Percentiles rank a stretch among this genome's conserved stretches.
Conservation (phyloP, 1,140 invertebrate species). For the Venturia canescens region DNA sequence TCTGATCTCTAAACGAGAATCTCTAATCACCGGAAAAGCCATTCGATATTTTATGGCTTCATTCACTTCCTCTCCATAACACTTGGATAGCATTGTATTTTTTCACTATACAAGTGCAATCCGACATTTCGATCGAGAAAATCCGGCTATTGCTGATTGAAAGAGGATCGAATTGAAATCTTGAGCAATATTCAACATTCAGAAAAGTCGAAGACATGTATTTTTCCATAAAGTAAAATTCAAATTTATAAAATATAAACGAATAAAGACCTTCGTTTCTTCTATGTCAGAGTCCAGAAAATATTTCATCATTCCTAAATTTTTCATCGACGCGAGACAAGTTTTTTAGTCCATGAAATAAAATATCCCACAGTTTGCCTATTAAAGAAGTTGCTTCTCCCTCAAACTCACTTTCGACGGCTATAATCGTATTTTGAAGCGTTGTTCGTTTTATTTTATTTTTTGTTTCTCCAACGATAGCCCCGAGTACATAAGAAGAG, state of each 20-base stretch:
- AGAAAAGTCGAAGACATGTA: not conserved
- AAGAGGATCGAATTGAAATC: not conserved
- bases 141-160: not conserved
- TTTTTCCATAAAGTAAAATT: no score
- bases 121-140: not conserved
- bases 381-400: not conserved
- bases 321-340: not conserved
- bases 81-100: not conserved
- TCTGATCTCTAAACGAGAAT: conserved; percentile 51
- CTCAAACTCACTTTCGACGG: not conserved
- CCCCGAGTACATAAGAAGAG: not conserved
- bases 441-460: not conserved
- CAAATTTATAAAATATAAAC: no score
- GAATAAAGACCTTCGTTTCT: no score
- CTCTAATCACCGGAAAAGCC: conserved; percentile 63
- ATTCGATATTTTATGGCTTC: conserved; percentile 60
- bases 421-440: not conserved
- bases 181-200: no score
- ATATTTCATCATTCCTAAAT: no score
- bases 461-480: not conserved
- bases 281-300: no score
- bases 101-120: not conserved
- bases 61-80: not conserved
- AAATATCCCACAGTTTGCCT: no score
- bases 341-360: not conserved